Conservation (phyloP, 2,888 invertebrate genomes). For the Drosophila vallismaia region DNA sequence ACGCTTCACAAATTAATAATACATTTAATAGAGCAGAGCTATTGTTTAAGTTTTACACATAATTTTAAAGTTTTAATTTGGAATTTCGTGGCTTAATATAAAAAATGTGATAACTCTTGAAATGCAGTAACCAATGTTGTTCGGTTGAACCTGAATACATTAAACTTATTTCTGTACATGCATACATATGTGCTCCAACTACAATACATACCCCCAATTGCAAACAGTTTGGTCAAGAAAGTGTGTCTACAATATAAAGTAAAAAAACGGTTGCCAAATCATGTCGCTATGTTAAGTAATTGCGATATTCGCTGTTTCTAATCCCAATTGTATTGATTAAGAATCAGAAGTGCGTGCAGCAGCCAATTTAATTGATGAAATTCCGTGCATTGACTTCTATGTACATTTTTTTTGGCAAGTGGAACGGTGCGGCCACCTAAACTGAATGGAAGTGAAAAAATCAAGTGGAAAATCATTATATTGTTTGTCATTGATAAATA, state of each 20-base stretch:
- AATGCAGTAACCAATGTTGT: constrained; percentile 24
- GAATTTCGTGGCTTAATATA: constrained; percentile 33
- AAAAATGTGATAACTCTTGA: constrained; percentile 34
- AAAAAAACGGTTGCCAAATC: constrained; percentile 29
- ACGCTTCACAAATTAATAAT: constrained; percentile 67
- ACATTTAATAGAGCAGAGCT: constrained; percentile 63
- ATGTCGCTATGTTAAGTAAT: constrained; percentile 38
- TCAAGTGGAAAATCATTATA: constrained; percentile 19
- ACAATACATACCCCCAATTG: constrained; percentile 38
- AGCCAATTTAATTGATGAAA: constrained; percentile 13
- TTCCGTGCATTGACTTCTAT: constrained; percentile 20
- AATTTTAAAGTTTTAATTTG: constrained; percentile 33
- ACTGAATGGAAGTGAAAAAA: constrained; percentile 10
- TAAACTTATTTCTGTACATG: constrained; percentile 43
- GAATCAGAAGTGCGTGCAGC: constrained; percentile 7
- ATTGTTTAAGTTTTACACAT: constrained; percentile 61
- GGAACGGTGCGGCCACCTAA: constrained; percentile 6
- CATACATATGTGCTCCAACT: constrained; percentile 41
- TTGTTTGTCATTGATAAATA: constrained; percentile 37
- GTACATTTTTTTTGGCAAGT: constrained; percentile 4
- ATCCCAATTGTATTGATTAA: constrained; percentile 24
- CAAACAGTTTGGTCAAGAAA: constrained; percentile 38
- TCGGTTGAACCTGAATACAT: constrained; percentile 51
- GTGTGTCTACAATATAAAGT: constrained; percentile 36
- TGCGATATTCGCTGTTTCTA: constrained; percentile 27